Evolutionary conservation across 2,113 vertebrate species (phyloP).

Genomic region (Jacana jacana): DNA sequence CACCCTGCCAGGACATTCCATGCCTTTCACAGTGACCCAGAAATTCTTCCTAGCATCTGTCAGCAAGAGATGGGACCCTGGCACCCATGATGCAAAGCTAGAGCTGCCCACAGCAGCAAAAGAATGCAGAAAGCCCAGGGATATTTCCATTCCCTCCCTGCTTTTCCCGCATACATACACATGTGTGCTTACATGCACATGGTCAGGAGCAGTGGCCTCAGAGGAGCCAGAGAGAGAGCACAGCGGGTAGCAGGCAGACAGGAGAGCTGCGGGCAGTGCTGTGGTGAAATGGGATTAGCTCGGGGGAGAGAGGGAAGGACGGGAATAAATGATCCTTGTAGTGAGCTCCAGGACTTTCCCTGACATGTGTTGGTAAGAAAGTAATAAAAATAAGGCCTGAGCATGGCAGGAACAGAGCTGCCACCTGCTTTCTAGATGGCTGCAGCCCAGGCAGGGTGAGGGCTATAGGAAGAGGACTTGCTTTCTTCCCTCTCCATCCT

Average conservation of each 20-base stretch:
- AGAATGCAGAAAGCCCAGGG: neutral
- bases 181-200: rapidly evolving
- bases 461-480: neutral
- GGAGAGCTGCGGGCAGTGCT: neutral
- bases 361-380: neutral
- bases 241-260: neutral
- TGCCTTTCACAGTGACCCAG: neutral
- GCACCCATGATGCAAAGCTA: rapidly evolving
- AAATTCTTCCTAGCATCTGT: rapidly evolving
- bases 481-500: neutral
- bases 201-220: neutral
- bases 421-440: neutral
- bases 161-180: rapidly evolving
- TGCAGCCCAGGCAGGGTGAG: neutral
- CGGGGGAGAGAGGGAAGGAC: neutral
- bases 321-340: neutral
- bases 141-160: neutral
- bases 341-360: neutral
- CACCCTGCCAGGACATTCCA: neutral
- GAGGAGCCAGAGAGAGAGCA: neutral
- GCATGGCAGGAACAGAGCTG: neutral
- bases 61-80: neutral
- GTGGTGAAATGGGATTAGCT: rapidly evolving
- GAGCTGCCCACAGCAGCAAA: neutral
- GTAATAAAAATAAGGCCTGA: neutral